These are phyloP conservation scores for Hydrolagus affinis DNA, from an alignment of 2,113 vertebrate species.

Conservation along the genomic window DNA sequence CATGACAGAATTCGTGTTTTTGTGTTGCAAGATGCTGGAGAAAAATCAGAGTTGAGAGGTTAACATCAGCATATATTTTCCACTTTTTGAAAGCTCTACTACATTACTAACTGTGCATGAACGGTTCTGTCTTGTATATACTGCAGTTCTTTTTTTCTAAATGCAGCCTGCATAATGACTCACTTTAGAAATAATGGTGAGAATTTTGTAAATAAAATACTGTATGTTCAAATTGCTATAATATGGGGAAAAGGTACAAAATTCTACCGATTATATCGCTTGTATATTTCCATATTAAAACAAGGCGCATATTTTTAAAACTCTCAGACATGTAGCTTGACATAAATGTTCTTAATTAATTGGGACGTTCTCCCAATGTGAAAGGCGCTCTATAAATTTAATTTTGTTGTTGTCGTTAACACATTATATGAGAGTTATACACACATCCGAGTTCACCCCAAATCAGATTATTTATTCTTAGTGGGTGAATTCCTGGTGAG, in stretches of 20 bases:
- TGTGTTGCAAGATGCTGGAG: not conserved
- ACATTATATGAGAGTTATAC: not conserved
- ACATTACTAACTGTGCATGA: constrained; percentile 70
- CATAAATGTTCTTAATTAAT: constrained; percentile 16
- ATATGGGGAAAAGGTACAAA: constrained; percentile 65
- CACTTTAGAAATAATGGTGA: constrained; percentile 70
- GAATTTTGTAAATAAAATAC: constrained; percentile 81
- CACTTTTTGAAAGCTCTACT: constrained; percentile 81
- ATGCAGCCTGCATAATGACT: constrained; percentile 74
- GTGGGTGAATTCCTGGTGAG: too few relatives aligned
- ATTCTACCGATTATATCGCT: constrained; percentile 76
- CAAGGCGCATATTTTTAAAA: not conserved
- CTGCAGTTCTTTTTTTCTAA: constrained; percentile 62
- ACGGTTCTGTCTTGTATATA: constrained; percentile 60
- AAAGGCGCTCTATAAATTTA: too few relatives aligned
- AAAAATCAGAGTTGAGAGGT: constrained; percentile 60
- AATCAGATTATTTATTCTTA: too few relatives aligned
- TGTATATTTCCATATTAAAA: constrained; percentile 47
- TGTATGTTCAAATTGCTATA: constrained; percentile 70
- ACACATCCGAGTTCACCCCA: not conserved
- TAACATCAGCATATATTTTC: constrained; percentile 73
- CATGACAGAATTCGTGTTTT: constrained; percentile 10
- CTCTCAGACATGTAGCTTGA: not conserved
- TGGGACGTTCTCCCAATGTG: too few relatives aligned
- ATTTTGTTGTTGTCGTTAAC: too few relatives aligned